Evolutionary conservation across 1,140 invertebrate genomes (phyloP).

Genomic region (Vanessa tameamea): DNA sequence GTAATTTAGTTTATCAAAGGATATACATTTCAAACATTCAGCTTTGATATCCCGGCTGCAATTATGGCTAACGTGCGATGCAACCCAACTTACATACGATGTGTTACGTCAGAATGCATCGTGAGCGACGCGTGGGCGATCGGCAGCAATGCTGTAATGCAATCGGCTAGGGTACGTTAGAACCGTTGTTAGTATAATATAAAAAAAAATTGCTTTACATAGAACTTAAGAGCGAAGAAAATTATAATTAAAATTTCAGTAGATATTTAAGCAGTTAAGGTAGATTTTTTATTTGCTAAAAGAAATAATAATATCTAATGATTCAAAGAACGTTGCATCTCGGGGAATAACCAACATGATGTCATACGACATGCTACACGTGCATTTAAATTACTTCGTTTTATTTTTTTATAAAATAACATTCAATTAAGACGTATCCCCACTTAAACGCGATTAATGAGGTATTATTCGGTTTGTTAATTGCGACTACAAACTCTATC

Average conservation of each 20-base stretch:
- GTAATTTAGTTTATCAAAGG: no score
- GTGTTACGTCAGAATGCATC: slow-evolving; percentile 40
- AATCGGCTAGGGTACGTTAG: no score
- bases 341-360: slow-evolving; percentile 21
- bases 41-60: not conserved
- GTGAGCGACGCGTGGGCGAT: slow-evolving; percentile 35
- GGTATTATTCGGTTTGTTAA: no score
- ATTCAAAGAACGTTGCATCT: slow-evolving; percentile 18
- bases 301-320: not conserved
- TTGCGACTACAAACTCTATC: no score
- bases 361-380: slow-evolving; percentile 13
- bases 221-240: no score
- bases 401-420: not conserved
- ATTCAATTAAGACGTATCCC: not conserved
- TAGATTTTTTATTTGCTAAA: not conserved
- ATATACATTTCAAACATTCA: not conserved
- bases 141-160: not conserved
- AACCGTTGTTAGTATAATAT: no score
- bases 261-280: not conserved
- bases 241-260: no score
- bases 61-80: slow-evolving; percentile 23
- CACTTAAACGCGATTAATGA: no score
- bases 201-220: no score
- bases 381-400: slow-evolving; percentile 16
- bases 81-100: slow-evolving; percentile 16